Conservation (phyloP, 2,888 invertebrate genomes). For the Polylopha cassiicola region DNA sequence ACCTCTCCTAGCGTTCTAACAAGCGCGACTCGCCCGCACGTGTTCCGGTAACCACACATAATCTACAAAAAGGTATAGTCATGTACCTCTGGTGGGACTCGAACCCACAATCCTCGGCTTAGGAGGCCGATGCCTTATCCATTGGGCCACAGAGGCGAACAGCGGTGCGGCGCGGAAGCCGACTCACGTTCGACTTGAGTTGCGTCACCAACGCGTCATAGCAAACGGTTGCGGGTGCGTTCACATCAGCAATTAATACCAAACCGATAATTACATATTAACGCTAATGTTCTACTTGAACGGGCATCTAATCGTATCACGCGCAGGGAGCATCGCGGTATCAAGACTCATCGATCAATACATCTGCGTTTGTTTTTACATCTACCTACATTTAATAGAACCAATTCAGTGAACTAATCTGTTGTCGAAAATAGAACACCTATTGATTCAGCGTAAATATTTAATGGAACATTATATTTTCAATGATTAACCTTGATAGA, state of each 20-base stretch:
- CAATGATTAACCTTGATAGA: constrained; percentile 18
- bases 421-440: too few species aligned
- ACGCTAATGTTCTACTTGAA: constrained; percentile 16
- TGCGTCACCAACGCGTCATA: constrained; percentile 45
- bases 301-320: too few species aligned
- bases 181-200: constrained; percentile 43
- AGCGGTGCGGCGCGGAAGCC: constrained; percentile 89
- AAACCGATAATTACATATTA: constrained; percentile 29
- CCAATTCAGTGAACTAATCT: too few species aligned
- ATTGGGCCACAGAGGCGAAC: constrained; percentile 90
- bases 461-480: neutral
- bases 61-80: constrained; percentile 42
- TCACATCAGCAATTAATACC: constrained; percentile 37
- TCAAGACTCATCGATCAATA: neutral
- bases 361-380: neutral
- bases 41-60: neutral
- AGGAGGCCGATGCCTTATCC: constrained; percentile 91
- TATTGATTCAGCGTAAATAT: too few species aligned
- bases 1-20: neutral
- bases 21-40: neutral
- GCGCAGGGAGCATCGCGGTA: neutral
- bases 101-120: constrained; percentile 91
- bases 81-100: constrained; percentile 90
- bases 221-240: constrained; percentile 37
- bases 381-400: too few species aligned